Percentiles rank a stretch among this genome's conserved stretches.
Evolutionary conservation across 1,140 invertebrate species (phyloP).

Genomic region (Heliothis subflexa): DNA sequence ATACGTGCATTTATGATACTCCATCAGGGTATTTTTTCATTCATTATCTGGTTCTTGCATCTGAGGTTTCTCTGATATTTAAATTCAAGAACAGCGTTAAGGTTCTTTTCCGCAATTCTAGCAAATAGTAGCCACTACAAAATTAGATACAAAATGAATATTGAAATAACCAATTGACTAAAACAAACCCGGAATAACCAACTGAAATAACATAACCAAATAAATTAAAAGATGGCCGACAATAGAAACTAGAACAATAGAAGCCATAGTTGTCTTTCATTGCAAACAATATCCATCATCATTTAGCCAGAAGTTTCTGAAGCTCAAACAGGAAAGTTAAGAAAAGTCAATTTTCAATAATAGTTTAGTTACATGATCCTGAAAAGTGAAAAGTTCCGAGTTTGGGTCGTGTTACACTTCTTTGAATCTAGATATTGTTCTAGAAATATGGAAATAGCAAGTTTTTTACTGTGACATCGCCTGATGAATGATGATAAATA

Average conservation of each 20-base stretch:
- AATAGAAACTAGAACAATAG: neutral
- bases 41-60: no score
- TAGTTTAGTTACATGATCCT: neutral
- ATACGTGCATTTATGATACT: no score
- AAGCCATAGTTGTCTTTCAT: slow-evolving; percentile 12
- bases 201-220: neutral
- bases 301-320: slow-evolving; percentile 5
- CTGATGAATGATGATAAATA: no score
- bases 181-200: neutral
- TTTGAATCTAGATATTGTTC: no score
- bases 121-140: neutral
- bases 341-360: slow-evolving; percentile 20
- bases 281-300: slow-evolving; percentile 24
- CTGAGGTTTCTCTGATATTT: no score
- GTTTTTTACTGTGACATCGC: no score
- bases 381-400: slow-evolving; percentile 8
- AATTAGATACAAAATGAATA: neutral
- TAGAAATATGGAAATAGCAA: no score
- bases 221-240: slow-evolving; percentile 7
- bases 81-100: no score
- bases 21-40: no score
- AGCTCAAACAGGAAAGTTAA: slow-evolving; percentile 11
- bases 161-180: neutral
- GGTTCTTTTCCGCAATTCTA: no score
- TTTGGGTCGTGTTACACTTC: no score